Base-by-base conservation (phyloP, 2,888 invertebrate species). In the Pammene aurita region DNA sequence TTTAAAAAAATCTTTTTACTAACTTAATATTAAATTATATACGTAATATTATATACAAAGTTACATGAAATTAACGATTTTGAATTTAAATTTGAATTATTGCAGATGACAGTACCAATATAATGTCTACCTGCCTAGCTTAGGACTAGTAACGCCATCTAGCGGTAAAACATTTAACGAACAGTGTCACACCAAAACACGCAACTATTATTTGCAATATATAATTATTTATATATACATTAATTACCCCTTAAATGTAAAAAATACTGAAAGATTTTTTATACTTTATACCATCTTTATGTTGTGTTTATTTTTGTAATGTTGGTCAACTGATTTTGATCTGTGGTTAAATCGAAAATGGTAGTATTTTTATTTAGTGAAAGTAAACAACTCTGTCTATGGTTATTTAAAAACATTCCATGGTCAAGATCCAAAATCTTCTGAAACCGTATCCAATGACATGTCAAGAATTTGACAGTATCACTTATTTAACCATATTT, bases 401-500 rank as follows among this genome's bases (percentile, higher is more conserved):
- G 69, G 58, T 69, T 64, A 48, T 41, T 56, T 64, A 64, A 57
- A 64, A 34, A 68, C 50, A 60, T 64, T 55, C 58, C 64, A 69
- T 60, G 69, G 69, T 69, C 64, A 69, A 69, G 54, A 69, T 69
- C 57, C 35, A 54, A 69, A 69, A 69, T 60, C 65, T 65, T 58
- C 64, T 60, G 58, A 68, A 60, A 46, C 54, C 52, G 52, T 61
- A 55, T 52, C 66, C 70, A 70, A 70, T 81, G 80, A 78, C 80
- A 78, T 80, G 77, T 78, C 77, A 77, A 75, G 74, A 75, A 77
- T 82, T 80, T 85, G 86, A 85, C 86, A 84, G 79, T 76, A 78
- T 78, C 73, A 77, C 76, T 65, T 76, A 81, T 78, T 78, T 80
- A 81, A 77, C 72, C 75, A 76, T 78, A 76, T 76, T 68, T 71